These are phyloP conservation scores for Pachyrhynchus sulphureomaculatus DNA, from an alignment of 1,140 invertebrate genomes.

Conservation along the genomic window DNA sequence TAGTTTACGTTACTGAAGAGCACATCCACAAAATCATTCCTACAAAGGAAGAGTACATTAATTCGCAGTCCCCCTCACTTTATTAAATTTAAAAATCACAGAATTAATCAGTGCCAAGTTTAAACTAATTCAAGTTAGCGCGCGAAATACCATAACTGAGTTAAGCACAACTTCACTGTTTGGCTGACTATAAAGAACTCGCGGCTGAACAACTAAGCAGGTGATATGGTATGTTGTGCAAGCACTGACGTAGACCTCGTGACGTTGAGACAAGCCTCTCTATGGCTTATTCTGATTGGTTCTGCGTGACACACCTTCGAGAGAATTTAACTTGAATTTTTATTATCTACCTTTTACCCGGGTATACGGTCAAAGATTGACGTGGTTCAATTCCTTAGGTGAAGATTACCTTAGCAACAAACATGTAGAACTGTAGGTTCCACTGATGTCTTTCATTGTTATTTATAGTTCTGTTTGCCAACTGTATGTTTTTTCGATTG, in stretches of 20 bases:
- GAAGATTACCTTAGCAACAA: constrained; percentile 18
- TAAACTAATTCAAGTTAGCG: constrained; percentile 15
- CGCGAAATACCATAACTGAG: constrained; percentile 12
- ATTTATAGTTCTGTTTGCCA: not conserved
- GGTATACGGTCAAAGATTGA: not conserved
- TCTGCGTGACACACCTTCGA: constrained; percentile 22
- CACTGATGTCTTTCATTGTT: too few relatives aligned
- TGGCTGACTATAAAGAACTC: constrained; percentile 21
- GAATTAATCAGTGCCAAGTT: constrained; percentile 14
- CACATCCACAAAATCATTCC: constrained; percentile 27
- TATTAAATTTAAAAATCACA: constrained; percentile 9
- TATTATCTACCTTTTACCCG: constrained; percentile 9
- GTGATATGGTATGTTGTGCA: constrained; percentile 30
- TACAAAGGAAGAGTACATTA: constrained; percentile 27
- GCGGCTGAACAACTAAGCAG: constrained; percentile 28
- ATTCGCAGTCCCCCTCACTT: not conserved
- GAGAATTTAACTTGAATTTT: constrained; percentile 16
- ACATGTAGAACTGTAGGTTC: not conserved
- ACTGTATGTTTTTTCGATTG: not conserved
- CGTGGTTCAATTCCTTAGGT: not conserved
- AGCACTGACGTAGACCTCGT: constrained; percentile 23
- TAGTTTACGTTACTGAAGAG: constrained; percentile 18
- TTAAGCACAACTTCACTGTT: constrained; percentile 6
- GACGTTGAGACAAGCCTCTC: constrained; percentile 33
- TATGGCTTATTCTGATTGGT: constrained; percentile 17